Evolutionary conservation across 2,888 invertebrate genomes (phyloP).

Genomic region (Pristionchus mayeri): DNA sequence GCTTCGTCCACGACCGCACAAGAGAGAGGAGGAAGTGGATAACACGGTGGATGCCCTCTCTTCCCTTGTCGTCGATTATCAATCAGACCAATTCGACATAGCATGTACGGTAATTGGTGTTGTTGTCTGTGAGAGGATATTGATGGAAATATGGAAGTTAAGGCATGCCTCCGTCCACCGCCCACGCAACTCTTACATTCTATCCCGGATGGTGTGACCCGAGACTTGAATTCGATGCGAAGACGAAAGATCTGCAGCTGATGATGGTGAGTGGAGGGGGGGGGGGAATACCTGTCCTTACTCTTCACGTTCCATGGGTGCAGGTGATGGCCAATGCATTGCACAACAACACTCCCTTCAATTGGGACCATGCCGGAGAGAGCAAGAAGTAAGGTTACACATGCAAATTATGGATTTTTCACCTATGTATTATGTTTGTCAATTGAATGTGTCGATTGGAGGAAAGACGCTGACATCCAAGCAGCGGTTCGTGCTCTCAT

Average conservation of each 20-base stretch:
- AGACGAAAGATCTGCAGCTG: background rate
- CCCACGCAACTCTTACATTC: background rate
- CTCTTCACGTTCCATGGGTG: background rate
- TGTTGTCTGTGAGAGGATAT: background rate
- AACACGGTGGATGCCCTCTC: background rate
- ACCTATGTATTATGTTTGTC: background rate
- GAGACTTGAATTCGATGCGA: background rate
- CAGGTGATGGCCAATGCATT: slow-evolving; percentile 12
- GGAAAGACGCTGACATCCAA: slow-evolving; percentile 13
- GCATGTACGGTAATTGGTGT: background rate
- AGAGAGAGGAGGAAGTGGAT: background rate
- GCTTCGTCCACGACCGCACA: slow-evolving; percentile 1
- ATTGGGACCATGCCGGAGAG: slow-evolving; percentile 6
- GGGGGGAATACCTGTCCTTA: background rate
- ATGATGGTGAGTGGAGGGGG: slow-evolving; percentile 14
- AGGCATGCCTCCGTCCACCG: slow-evolving; percentile 24
- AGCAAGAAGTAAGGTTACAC: background rate
- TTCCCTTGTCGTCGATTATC: background rate
- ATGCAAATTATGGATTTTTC: background rate
- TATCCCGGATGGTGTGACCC: slow-evolving; percentile 35
- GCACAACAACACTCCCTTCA: background rate
- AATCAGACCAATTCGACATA: background rate
- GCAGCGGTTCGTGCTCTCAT: slow-evolving; percentile 8
- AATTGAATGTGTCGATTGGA: background rate
- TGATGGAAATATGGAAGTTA: background rate